These are phyloP conservation scores for Silurus lanzhouensis DNA, from an alignment of 2,797 vertebrate genomes.

Conservation along the genomic window DNA sequence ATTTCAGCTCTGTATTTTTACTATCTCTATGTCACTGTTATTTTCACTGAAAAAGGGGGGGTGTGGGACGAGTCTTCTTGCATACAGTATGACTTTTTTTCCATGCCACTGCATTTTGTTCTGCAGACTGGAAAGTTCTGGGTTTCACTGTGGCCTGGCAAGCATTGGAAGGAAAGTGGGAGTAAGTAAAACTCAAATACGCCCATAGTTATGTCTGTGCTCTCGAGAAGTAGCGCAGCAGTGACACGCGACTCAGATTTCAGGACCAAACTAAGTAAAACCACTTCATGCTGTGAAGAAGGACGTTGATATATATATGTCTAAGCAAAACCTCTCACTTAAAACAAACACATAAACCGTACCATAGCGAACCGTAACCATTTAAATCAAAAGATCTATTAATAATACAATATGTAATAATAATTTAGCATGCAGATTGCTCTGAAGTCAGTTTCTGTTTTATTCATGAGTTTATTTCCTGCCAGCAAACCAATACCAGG, in stretches of 20 bases:
- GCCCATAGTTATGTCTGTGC: slow-evolving; percentile 66
- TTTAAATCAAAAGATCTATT: background rate
- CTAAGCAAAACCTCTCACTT: background rate
- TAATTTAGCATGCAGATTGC: background rate
- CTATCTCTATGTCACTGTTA: slow-evolving; percentile 1
- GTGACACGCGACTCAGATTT: slow-evolving; percentile 63
- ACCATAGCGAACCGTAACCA: background rate
- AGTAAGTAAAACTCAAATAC: slow-evolving; percentile 61
- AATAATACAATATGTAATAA: background rate
- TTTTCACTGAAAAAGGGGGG: slow-evolving; percentile 9
- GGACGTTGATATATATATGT: background rate
- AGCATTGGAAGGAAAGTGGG: slow-evolving; percentile 39
- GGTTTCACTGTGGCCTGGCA: slow-evolving; percentile 60
- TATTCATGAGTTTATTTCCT: background rate
- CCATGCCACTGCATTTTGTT: slow-evolving; percentile 37
- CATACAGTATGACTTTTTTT: slow-evolving; percentile 24
- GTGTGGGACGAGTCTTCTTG: slow-evolving; percentile 35
- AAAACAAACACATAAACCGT: background rate
- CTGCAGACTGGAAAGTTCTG: slow-evolving; percentile 56
- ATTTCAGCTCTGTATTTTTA: slow-evolving; percentile 26
- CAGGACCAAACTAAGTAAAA: slow-evolving; percentile 55
- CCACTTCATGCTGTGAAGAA: background rate
- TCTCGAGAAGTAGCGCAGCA: slow-evolving; percentile 55
- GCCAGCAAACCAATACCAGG: background rate
- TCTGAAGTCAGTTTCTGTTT: background rate